Evolutionary conservation across 2,797 vertebrate genomes (phyloP), one percentile per base, ranked within the genome.

Genomic region (Chloroceryle inda): DNA sequence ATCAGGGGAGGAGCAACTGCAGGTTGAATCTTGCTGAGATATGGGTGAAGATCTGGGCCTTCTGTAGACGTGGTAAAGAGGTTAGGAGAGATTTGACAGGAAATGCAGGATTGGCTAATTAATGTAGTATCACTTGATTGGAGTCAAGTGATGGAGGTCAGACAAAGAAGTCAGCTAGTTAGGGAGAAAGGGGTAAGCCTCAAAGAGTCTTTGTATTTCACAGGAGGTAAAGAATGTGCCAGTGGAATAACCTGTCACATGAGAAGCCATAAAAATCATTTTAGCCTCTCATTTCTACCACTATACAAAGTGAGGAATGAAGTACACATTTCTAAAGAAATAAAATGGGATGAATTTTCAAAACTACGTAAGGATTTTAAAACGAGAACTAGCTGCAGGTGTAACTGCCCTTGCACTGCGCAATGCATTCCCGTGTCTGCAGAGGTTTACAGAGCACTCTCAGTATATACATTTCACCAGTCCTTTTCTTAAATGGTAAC

Each of bases 251-350:
- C 72, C 40, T 71, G 42, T 40, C 76, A 80, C 78, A 76, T 0
- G 13, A 88, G 66, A 87, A 92, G 71, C 14, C 75, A 38, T 0
- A 6, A 68, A 71, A 23, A 80, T 31, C 12, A 33, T 64, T 74
- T 85, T 44, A 94, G 38, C 45, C 42, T 77, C 73, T 92, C 17
- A 67, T 82, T 92, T 62, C 88, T 63, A 45, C 24, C 22, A 33
- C 40, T 64, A 42, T 47, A 71, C 45, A 88, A 94, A 72, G 35
- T 23, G 16, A 94, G 63, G 50, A 96, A 84, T 31, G 88, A 92
- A 67, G 59, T 53, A 68, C 14, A 67, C 14, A 37, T 72, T 82
- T 75, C 66, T 64, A 74, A 85, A 92, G 68, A 67, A 44, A 79
- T 11, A 71, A 85, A 84, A 81, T 33, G 37, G 49, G 23, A 22